Base-by-base conservation (phyloP, 2,113 vertebrate genomes). In the Oriolus oriolus region DNA sequence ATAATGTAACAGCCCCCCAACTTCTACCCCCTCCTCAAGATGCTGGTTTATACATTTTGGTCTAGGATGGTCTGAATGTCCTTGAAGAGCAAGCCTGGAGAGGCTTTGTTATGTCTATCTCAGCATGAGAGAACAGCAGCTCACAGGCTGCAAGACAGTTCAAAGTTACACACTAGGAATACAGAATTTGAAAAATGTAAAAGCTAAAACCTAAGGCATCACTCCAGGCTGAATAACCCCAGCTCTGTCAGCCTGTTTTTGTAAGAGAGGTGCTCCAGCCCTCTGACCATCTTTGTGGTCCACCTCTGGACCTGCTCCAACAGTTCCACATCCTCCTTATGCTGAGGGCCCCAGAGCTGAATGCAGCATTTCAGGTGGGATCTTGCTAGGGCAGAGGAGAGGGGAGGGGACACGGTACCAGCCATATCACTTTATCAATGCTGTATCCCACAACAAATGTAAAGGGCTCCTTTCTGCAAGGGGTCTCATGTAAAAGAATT, bases 331-430 rank as follows among this genome's bases (percentile, higher is more conserved):
- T 31, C 26, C 52, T 50, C 20, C 16, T n/a, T 24, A 16, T 21
- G 69, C 52, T 52, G 45, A 66, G 37, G 33, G 50, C 2, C 44
- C 19, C 12, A 44, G 52, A 28, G 18, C 23, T 44, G 52, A 21
- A 52, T 11, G 23, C 33, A 74, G 52, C 52, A 45, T 11, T 74
- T 33, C 44, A 65, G 37, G 44, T 17, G 26, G 33, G 27, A 18
- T 44, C 50, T 44, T 37, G 7, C 0, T 0, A 73, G 35, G 27
- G 27, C 44, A 44, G 11, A 64, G n/a, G 26, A 64, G 26, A 65
- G 22, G 22, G 7, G 26, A 65, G 22, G 22, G 7, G 26, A 22
- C 19, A 49, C 30, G 50, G 24, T 31, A 47, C 57, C 77, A 73
- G n/a, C 12, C 17, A 30, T 7, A 64, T 26, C 1, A 0, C 33